Base-by-base conservation (phyloP, 2,797 vertebrate genomes). In the Muraenolepis orangiensis region DNA sequence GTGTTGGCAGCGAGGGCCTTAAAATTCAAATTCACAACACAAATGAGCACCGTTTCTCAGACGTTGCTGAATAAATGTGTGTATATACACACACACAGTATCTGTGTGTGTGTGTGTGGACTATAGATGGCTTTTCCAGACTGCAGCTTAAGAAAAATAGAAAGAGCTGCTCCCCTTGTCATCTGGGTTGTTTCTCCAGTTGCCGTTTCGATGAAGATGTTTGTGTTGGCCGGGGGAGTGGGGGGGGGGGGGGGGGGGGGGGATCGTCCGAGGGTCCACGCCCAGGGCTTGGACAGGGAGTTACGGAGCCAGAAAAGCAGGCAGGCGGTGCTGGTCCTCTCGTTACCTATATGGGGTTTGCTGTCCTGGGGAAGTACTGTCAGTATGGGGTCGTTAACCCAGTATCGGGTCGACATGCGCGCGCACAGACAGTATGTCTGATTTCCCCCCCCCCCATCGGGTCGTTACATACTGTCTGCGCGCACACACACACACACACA, bases 201-300 rank as follows among this genome's bases (percentile, higher is more conserved):
- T 82, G 76, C 79, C 20, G 77, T 72, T 81, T 77, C 79, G 81
- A 77, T 71, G 80, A 77, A 78, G 66, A 73, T 87, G 85, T 90
- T 90, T 88, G 82, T 87, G 82, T 91, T 92, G 91, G 90, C 90
- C 57, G 70, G 67, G 72, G 72, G 76, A 28, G 13, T 40, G 72
- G 16, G 79, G 73, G 70, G 80, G 71, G 6, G 36, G 57, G 72
- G 76, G 26, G 72, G 16, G 79, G 73, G 70, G 80, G 71, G 6
- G 36, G 57, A 72, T 75, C 26, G 14, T 61, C 73, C 16, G 78
- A 74, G 71, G 80, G 72, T 77, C 83, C 40, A 68, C 74, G 31
- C 80, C 66, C 29, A 31, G 66, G 66, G 23, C 29, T 32, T 16
- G 66, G 13, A 18, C 66, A 32, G 29, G 66, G 18, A 31, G 29